Percentiles rank a stretch among this genome's conserved stretches.
phyloP scores from a whole-genome alignment of 2,888 invertebrate genomes.

The Lochmaea crataegi region DNA sequence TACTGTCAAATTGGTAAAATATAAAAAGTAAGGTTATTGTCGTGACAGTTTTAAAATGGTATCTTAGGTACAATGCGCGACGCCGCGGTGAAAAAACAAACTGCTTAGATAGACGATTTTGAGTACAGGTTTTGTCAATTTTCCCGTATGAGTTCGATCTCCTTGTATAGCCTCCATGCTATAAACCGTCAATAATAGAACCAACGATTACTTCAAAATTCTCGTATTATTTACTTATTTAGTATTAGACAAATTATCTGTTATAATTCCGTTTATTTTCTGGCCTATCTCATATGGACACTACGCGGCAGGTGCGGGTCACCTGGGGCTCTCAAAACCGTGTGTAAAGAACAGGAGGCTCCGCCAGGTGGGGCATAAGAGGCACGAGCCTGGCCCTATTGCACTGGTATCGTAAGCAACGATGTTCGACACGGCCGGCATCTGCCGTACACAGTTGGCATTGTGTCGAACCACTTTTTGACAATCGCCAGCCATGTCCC shows the following conservation, averaged over 20 bases:
- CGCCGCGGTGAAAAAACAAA: too few species aligned
- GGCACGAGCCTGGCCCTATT: slow-evolving; percentile 50
- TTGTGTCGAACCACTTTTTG: slow-evolving; percentile 51
- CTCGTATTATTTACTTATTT: not conserved
- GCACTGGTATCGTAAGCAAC: slow-evolving; percentile 21
- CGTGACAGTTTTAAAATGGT: too few species aligned
- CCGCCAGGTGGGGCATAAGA: slow-evolving; percentile 56
- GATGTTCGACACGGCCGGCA: slow-evolving; percentile 48
- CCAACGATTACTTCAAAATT: too few species aligned
- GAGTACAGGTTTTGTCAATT: too few species aligned
- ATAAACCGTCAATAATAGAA: too few species aligned
- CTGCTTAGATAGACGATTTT: too few species aligned
- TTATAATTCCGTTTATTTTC: not conserved
- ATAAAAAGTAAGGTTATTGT: too few species aligned
- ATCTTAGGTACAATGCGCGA: too few species aligned
- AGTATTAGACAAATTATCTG: not conserved
- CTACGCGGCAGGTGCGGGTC: slow-evolving; percentile 57
- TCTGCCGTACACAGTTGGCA: slow-evolving; percentile 55
- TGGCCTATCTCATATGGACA: slow-evolving; percentile 23
- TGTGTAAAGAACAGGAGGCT: slow-evolving; percentile 45
- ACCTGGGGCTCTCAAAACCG: slow-evolving; percentile 56
- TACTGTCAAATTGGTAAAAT: too few species aligned
- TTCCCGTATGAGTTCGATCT: too few species aligned
- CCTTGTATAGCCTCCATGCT: too few species aligned
- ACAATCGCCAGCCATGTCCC: slow-evolving; percentile 49